Evolutionary conservation across 2,888 invertebrate species (phyloP), one percentile per base, ranked within the genome.

Genomic region (Carcina quercana): DNA sequence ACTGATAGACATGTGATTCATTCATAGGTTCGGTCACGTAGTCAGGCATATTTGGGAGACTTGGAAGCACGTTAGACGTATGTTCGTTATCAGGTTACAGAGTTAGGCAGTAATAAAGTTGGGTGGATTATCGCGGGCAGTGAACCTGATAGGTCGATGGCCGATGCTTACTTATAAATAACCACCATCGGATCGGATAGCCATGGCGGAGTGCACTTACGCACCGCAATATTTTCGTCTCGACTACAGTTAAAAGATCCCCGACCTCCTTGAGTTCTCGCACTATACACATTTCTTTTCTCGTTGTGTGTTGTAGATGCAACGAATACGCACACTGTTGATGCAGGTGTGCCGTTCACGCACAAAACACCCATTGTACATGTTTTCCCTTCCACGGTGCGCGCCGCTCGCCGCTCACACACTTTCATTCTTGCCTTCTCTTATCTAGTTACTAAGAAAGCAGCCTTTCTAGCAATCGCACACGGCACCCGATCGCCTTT

Each of bases 381-480:
- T 57, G 61, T 62, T 76, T 73, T 72, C 69, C 65, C 66, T 65
- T 47, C 40, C 55, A 55, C 50, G 40, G 50, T 50, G 53, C 61
- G 60, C 55, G 45, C 49, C 53, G 47, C 43, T 50, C 43, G 45
- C 50, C 57, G 47, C 69, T 76, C 75, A 63, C 79, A 79, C 72
- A 67, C 80, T 80, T 80, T 80, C 80, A 58, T 76, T 63, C 57
- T 10, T 50, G 56, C 47, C 52, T 59, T 56, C 59, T 61, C 66
- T 70, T 69, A 72, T 76, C 76, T 73, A 68, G 75, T 75, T 72
- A 40, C 42, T 41, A 65, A 56, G 73, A 75, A 75, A 74, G 75
- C 55, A 55, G 54, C 60, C 65, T 68, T 59, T 73, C 68, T 57
- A 59, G 62, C 51, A 39, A 54, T 56, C 48, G 52, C 51, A 56